Evolutionary conservation across 2,888 invertebrate species (phyloP), one percentile per base, ranked within the genome.

Genomic region (Nephrotoma appendiculata): DNA sequence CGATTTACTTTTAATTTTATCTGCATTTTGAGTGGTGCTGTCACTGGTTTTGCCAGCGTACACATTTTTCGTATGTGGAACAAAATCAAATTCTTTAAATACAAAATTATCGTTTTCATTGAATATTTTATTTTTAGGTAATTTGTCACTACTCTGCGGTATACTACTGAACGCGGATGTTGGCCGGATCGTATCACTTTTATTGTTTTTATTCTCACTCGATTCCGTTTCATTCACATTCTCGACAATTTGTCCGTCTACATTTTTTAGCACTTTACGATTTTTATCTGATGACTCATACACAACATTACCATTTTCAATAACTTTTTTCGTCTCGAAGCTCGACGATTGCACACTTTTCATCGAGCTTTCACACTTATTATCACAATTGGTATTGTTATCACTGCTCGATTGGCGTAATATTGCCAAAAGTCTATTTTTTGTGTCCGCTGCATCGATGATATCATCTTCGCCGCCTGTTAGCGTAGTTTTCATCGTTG

Each of bases 11-110:
- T 85, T 85, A 19, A 71, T 31, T 71, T 44, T 44, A 85, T 85
- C 44, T 0, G 11, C 44, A 85, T 85, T 85, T 19, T 85, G 15
- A 1, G 44, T 44, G 44, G 5, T 44, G 31, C 71, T 31, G 31
- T 7, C 19, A 2, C 31, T 71, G 71, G 31, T 31, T 31, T 85
- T 85, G 2, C 2, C 43, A 0, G 4, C 41, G 15, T 45, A 44
- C 2, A 15, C 12, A 5, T 90, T 89, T 86, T 91, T 89, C 86
- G 91, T 89, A 87, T 90, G 90, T 3, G 91, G 91, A n/a, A 91
- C 89, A 48, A 90, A 89, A 87, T 92, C 91, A 87, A 92, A 91
- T 89, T 92, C 91, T 89, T 91, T 92, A 90, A 91, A 91, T 48
- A 91, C 89, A 86, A 85, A 87, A 88, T 89, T 90, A 88, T 91